Evolutionary conservation across 2,888 invertebrate species (phyloP), one percentile per base, ranked within the genome.

Genomic region (Aethes cnicana): DNA sequence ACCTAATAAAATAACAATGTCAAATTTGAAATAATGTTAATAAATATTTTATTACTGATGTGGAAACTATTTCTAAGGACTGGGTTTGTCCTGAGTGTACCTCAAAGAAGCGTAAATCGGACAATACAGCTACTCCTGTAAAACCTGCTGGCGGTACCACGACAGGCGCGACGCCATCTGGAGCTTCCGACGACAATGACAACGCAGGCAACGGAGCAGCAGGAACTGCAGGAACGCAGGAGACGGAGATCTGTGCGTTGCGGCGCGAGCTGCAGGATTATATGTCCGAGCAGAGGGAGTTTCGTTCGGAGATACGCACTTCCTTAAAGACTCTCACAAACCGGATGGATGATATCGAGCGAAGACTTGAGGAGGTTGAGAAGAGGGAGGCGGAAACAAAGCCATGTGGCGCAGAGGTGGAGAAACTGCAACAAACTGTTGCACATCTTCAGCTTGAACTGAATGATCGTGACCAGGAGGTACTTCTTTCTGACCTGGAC

Each of bases 401-500:
- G 23, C 16, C 37, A 2, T 9, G 6, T 11, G 20, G 33, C 17
- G 7, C 17, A 8, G 18, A 16, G 33, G 33, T 18, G 8, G 33
- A 33, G 33, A 18, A 33, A 18, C 18, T 33, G 8, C 25, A 25
- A 9, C 4, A 25, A 2, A 8, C 25, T 8, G 7, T 37, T 1
- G 36, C 44, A 0, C 37, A 42, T 20, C 14, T 54, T 17, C 9
- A 46, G 30, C 23, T 36, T 2, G 20, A 42, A 1, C 12, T 49
- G 3, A 18, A 12, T 1, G n/a, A 41, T 1, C 21, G 36, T 1
- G 32, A 42, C 8, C 44, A 33, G 33, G 46, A 52, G 17, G 25
- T 12, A 1, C 53, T 47, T 1, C 43, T 43, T 5, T 23, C 44
- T 1, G 48, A 54, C 21, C 32, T 48, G 18, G 54, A 47, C n/a